Percentiles rank a stretch among this genome's conserved stretches.
These are phyloP conservation scores for Brachyptera putata DNA, from an alignment of 2,888 invertebrate genomes.

Conservation along the genomic window DNA sequence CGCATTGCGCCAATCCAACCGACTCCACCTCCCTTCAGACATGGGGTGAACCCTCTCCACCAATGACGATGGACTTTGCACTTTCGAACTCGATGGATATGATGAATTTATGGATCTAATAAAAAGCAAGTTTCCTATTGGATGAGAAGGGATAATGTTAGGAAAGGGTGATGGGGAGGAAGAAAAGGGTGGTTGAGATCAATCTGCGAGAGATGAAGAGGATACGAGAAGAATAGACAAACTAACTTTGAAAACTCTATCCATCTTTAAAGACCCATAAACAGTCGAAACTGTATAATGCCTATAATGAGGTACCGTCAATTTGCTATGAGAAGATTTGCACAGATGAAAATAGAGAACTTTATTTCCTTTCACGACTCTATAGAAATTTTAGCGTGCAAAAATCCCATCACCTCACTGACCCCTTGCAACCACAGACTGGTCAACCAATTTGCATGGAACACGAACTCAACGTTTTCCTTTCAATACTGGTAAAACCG, in stretches of 20 bases:
- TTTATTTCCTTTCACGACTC: too few species aligned
- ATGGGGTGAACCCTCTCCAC: slow-evolving; percentile 29
- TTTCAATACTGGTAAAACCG: slow-evolving; percentile 1
- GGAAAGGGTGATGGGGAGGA: slow-evolving; percentile 10
- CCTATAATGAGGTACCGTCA: too few species aligned
- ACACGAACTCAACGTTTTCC: background rate
- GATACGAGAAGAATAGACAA: background rate
- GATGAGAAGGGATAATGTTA: slow-evolving; percentile 45
- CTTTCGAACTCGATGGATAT: slow-evolving; percentile 48
- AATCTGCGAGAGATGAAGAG: slow-evolving; percentile 18
- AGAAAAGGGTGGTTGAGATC: slow-evolving; percentile 9
- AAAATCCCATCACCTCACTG: too few species aligned
- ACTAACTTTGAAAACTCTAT: background rate
- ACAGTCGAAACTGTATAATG: too few species aligned
- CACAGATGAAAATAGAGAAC: too few species aligned
- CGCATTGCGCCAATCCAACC: slow-evolving; percentile 50
- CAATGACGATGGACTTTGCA: slow-evolving; percentile 33
- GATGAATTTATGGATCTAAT: slow-evolving; percentile 83
- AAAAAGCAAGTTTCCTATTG: slow-evolving; percentile 64
- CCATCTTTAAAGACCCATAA: slow-evolving; percentile 3
- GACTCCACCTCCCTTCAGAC: slow-evolving; percentile 38
- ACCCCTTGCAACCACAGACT: background rate
- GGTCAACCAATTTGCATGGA: background rate
- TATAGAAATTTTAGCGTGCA: too few species aligned
- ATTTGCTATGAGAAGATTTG: too few species aligned